These are phyloP conservation scores for Ctenomys sociabilis DNA, from an alignment of 2,113 vertebrate genomes.

Conservation along the genomic window DNA sequence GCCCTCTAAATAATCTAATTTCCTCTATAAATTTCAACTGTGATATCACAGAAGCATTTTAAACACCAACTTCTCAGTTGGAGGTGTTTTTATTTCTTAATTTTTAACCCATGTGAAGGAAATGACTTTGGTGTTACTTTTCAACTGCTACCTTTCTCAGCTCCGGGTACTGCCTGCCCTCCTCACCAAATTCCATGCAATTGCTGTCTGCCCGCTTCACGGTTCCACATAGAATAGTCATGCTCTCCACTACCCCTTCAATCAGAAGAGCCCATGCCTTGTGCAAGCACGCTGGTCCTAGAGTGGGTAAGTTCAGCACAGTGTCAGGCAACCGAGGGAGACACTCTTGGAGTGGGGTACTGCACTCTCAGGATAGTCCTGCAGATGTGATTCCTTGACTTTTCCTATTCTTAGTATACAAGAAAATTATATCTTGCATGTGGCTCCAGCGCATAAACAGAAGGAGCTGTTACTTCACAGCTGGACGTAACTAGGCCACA, in stretches of 20 bases:
- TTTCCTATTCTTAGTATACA: neutral
- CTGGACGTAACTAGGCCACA: constrained; percentile 44
- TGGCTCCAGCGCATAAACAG: neutral
- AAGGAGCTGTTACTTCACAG: constrained; percentile 38
- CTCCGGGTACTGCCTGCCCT: neutral
- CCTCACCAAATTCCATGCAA: neutral
- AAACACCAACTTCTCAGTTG: neutral
- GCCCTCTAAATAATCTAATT: fast-evolving
- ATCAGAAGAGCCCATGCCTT: neutral
- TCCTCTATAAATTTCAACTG: neutral
- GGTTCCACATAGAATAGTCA: neutral
- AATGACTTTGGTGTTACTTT: neutral
- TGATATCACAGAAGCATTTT: neutral
- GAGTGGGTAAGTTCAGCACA: neutral
- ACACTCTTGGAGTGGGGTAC: neutral
- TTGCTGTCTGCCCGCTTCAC: fast-evolving
- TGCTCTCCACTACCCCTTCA: neutral
- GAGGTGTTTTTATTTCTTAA: constrained; percentile 34
- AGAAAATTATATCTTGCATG: neutral
- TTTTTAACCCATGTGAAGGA: neutral
- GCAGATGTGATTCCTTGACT: neutral
- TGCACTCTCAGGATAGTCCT: neutral
- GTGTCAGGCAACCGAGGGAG: neutral
- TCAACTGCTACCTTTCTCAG: neutral
- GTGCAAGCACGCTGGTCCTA: neutral